These are phyloP conservation scores for Carposina sasakii DNA, from an alignment of 1,140 invertebrate species.

Conservation along the genomic window DNA sequence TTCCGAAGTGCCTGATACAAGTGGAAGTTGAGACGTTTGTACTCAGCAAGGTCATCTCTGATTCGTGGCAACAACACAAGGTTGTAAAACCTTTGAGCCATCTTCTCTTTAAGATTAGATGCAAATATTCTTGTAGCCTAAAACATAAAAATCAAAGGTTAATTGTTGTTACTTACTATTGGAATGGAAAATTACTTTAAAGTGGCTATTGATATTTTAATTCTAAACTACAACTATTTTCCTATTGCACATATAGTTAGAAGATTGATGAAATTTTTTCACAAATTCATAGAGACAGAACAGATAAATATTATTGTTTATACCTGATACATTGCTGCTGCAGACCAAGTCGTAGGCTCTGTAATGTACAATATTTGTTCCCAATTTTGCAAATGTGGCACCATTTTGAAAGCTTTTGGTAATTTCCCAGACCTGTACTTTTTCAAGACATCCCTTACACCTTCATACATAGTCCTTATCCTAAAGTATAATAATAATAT, in stretches of 20 bases:
- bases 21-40: constrained; percentile 97
- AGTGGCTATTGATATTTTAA: no score
- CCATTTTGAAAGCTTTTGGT: constrained; percentile 98
- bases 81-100: constrained; percentile 98
- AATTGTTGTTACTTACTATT: constrained; percentile 3
- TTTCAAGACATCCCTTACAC: constrained; percentile 87
- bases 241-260: no score
- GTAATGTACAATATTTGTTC: constrained; percentile 95
- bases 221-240: no score
- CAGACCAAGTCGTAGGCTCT: constrained; percentile 87
- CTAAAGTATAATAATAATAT: constrained; percentile 42
- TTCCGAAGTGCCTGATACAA: constrained; percentile 94
- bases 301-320: no score
- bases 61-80: constrained; percentile 93
- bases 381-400: constrained; percentile 96
- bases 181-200: not conserved
- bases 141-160: constrained; percentile 23
- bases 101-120: constrained; percentile 95
- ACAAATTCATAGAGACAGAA: not conserved
- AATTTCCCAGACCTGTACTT: constrained; percentile 96
- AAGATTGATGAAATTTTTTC: not conserved
- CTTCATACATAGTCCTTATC: constrained; percentile 88
- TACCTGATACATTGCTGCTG: constrained; percentile 96
- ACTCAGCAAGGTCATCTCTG: constrained; percentile 95
- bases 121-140: constrained; percentile 95